These are phyloP conservation scores for Epirrhoe alternata DNA, from an alignment of 2,888 invertebrate species.

Conservation along the genomic window DNA sequence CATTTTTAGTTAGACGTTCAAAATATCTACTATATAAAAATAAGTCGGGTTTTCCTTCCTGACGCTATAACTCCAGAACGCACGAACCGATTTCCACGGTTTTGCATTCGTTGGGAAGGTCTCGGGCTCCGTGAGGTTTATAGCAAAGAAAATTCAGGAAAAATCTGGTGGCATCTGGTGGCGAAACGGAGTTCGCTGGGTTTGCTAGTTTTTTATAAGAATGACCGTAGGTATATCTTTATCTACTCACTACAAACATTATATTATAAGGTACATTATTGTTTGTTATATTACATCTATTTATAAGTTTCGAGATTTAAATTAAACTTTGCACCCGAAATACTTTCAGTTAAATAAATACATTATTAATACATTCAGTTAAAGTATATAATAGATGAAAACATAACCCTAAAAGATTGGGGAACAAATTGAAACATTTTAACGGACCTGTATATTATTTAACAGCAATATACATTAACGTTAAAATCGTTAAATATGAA, in stretches of 20 bases:
- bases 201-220: too few relatives aligned
- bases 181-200: too few relatives aligned
- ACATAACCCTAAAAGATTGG: neutral
- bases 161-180: too few relatives aligned
- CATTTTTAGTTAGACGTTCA: too few relatives aligned
- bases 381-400: slow-evolving; percentile 5
- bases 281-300: slow-evolving; percentile 26
- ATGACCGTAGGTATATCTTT: too few relatives aligned
- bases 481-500: neutral
- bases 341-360: slow-evolving; percentile 16
- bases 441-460: neutral
- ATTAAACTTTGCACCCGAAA: slow-evolving; percentile 14
- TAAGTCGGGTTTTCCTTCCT: too few relatives aligned
- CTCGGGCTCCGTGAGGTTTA: too few relatives aligned
- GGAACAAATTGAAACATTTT: neutral
- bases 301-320: slow-evolving; percentile 15
- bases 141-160: too few relatives aligned
- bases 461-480: neutral
- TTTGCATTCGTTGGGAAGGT: too few relatives aligned
- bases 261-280: slow-evolving; percentile 28
- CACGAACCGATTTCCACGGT: too few relatives aligned
- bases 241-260: slow-evolving; percentile 14
- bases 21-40: too few relatives aligned
- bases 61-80: too few relatives aligned
- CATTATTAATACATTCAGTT: slow-evolving; percentile 2